These are phyloP conservation scores for Hypothenemus hampei DNA, from an alignment of 1,140 invertebrate species.

Conservation along the genomic window DNA sequence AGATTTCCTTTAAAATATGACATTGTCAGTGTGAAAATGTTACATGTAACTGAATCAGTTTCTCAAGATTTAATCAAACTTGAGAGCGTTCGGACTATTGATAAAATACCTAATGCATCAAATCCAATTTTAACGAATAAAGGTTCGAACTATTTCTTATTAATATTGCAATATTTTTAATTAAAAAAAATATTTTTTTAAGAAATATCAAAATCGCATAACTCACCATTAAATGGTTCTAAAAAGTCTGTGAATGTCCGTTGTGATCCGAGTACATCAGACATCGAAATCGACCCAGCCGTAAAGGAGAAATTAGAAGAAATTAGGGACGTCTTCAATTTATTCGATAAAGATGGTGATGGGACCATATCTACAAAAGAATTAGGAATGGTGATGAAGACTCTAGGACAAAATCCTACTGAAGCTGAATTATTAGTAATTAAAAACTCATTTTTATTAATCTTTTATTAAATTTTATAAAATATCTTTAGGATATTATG, in stretches of 20 bases:
- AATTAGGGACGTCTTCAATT: slow-evolving; percentile 12
- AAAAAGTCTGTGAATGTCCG: background rate
- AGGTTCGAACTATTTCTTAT: background rate
- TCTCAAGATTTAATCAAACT: too few species aligned
- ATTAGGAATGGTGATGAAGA: slow-evolving; percentile 42
- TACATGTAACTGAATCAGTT: too few species aligned
- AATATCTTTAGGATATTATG: slow-evolving; percentile 40
- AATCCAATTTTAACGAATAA: background rate
- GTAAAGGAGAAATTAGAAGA: slow-evolving; percentile 7
- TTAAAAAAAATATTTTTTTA: too few species aligned
- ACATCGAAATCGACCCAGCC: background rate
- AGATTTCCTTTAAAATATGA: too few species aligned
- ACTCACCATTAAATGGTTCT: background rate
- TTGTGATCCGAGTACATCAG: background rate
- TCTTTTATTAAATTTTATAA: background rate
- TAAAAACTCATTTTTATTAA: background rate
- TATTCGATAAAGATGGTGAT: slow-evolving; percentile 60
- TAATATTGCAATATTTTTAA: too few species aligned
- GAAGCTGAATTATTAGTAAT: slow-evolving; percentile 34
- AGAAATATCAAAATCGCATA: background rate
- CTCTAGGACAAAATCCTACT: slow-evolving; percentile 45
- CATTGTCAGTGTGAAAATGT: too few species aligned
- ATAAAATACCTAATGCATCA: too few species aligned
- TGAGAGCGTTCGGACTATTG: too few species aligned
- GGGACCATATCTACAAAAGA: slow-evolving; percentile 32